Percentiles rank a stretch among this genome's conserved stretches.
These are phyloP conservation scores for Campoletis raptor DNA, from an alignment of 2,888 invertebrate species.

Conservation along the genomic window DNA sequence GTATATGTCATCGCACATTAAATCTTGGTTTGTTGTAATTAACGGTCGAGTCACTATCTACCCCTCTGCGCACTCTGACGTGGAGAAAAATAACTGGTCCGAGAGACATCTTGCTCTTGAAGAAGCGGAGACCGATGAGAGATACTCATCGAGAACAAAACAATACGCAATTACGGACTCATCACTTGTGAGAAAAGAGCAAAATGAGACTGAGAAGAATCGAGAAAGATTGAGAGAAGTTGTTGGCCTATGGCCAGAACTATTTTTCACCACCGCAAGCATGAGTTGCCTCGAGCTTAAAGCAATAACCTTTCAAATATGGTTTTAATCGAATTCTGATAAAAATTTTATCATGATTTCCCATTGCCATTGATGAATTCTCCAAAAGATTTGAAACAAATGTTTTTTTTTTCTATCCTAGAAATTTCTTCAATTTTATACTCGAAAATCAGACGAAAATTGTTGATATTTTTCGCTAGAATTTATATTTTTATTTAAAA, in stretches of 20 bases:
- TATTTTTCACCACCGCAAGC: background rate
- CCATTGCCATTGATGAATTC: background rate
- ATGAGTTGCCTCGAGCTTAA: background rate
- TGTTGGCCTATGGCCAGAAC: slow-evolving; percentile 26
- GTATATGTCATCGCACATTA: background rate
- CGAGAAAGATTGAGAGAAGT: slow-evolving; percentile 16
- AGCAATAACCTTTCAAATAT: background rate
- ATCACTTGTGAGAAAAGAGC: slow-evolving; percentile 3
- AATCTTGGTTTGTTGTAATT: slow-evolving; percentile 9
- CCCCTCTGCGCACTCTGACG: slow-evolving; percentile 12
- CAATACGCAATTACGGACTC: slow-evolving; percentile 32
- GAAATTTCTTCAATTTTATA: background rate
- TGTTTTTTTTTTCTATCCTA: background rate
- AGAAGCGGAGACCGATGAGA: background rate
- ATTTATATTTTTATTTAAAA: no score
- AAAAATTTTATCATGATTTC: background rate
- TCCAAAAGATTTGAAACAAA: background rate
- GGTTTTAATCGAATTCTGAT: background rate
- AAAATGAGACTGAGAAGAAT: slow-evolving; percentile 7
- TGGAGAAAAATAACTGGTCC: slow-evolving; percentile 10
- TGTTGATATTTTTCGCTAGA: no score
- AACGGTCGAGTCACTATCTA: slow-evolving; percentile 32
- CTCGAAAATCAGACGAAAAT: no score
- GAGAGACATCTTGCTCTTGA: background rate
- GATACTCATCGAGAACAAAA: slow-evolving; percentile 15